Evolutionary conservation across 2,888 invertebrate genomes (phyloP), one percentile per base, ranked within the genome.

Genomic region (Calliopum simillimum): DNA sequence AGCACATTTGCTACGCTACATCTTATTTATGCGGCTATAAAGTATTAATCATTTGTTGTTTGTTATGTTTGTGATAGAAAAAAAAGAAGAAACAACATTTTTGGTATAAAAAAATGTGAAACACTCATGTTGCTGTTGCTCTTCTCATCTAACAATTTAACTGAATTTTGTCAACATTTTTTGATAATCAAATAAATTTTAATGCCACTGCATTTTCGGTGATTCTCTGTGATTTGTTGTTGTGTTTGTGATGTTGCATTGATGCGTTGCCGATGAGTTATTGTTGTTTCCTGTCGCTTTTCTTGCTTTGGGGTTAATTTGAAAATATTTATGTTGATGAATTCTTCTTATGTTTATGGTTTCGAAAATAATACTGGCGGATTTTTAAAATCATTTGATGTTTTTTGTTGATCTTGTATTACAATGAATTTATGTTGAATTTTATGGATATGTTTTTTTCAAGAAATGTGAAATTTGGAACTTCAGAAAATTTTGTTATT

Each of bases 261-360:
- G 59, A 41, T 59, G 59, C 59, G 44, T 44, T 16, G 19, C 19
- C 59, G 44, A 43, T 59, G 61, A 61, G 33, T 61, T 61, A 61
- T 61, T 61, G 61, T 61, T 61, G 61, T 61, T 61, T 61, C 61
- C 61, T 61, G 61, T 61, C 46, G 46, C 46, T 4, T 23, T 41
- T 61, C 41, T 33, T 33, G 25, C 59, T 49, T 65, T 65, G 55
- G 65, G 65, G 65, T 65, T 65, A 65, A 65, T 55, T 65, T 65
- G 25, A 53, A 65, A 65, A 65, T 65, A 65, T 65, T 65, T 65
- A 65, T 53, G 55, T 65, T 64, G 33, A 49, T n/a, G n/a, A n/a
- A n/a, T n/a, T n/a, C 25, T 21, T 64, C 51, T 64, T 41, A 64
- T 64, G 64, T 33, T 51, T 49, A 16, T 59, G 46, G 51, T 23